Conservation (phyloP, 2,888 invertebrate genomes). For the Agriopis marginaria region DNA sequence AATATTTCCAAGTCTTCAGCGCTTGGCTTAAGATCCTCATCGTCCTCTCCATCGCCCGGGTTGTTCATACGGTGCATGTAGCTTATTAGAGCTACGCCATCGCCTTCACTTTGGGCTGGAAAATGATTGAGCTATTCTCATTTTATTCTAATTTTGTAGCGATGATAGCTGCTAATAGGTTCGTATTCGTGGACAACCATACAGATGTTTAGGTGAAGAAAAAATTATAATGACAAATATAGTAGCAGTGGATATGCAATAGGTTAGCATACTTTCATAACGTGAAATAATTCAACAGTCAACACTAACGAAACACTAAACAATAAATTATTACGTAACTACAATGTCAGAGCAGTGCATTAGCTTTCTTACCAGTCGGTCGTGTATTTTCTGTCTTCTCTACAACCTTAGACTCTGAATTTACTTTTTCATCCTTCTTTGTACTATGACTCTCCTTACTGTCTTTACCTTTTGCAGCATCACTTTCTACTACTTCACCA, state of each 20-base stretch:
- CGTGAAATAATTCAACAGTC: too few species aligned
- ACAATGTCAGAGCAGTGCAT: too few species aligned
- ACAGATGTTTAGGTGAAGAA: too few species aligned
- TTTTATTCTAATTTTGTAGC: too few species aligned
- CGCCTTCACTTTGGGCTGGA: slow-evolving; percentile 57
- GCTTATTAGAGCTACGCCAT: slow-evolving; percentile 66
- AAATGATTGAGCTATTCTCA: too few species aligned
- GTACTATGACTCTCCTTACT: slow-evolving; percentile 22
- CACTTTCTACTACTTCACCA: slow-evolving; percentile 40
- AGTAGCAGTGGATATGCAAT: too few species aligned
- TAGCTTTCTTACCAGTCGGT: slow-evolving; percentile 29
- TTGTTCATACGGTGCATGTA: slow-evolving; percentile 64
- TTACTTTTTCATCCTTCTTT: slow-evolving; percentile 31
- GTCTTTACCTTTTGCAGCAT: slow-evolving; percentile 42
- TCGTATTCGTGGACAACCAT: too few species aligned
- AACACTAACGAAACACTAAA: too few species aligned
- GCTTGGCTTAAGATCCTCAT: slow-evolving; percentile 69
- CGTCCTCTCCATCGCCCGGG: slow-evolving; percentile 46
- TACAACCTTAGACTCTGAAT: slow-evolving; percentile 34
- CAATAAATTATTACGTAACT: too few species aligned
- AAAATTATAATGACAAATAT: too few species aligned
- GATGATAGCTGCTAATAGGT: too few species aligned
- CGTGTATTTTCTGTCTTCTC: slow-evolving; percentile 29
- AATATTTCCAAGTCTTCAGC: slow-evolving; percentile 78
- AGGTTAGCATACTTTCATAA: too few species aligned